Base-by-base conservation (phyloP, 2,888 invertebrate species). In the Macrosoma leucophasiata region DNA sequence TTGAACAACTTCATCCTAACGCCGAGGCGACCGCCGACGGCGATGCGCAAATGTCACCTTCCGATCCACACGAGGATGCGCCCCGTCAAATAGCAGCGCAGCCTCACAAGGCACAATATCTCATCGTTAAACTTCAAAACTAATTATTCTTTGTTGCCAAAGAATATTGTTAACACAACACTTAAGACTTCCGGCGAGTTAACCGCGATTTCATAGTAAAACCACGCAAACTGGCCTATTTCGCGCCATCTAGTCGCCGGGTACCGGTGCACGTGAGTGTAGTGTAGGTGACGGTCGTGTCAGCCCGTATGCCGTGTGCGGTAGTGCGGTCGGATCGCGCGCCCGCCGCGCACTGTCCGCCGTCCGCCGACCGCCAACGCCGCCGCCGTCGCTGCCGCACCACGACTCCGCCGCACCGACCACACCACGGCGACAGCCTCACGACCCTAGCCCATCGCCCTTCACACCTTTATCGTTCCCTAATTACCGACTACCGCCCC, bases 1-100 rank as follows among this genome's bases (percentile, higher is more conserved):
- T 75, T 84, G 73, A 84, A 84, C 67, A 84, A 66, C 70, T 82
- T 84, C 82, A 84, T 84, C 65, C 70, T 59, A 52, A 44, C 47
- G 50, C 47, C 48, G 54, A 47, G 50, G 53, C 43, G 43, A 54
- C 51, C 50, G 55, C 48, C 52, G 61, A 46, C 49, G 28, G 36
- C 41, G 50, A 46, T 52, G 44, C 50, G 53, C 55, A 45, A 53
- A 58, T 52, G 48, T 63, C 67, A 63, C 62, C 58, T 61, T 46
- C 54, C 52, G 47, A 49, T 51, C 58, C 50, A 54, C 46, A 53
- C 44, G 48, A 47, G 39, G 43, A 51, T 48, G 55, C 46, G 49
- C 48, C 39, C 59, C 62, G 65, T 70, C 54, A 58, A 50, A 51
- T 48, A 55, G 34, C 32, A 39, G 33, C 22, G 33, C 39, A 14